Conservation (phyloP, 2,888 invertebrate species). For the Coelogynopora nodosa region DNA sequence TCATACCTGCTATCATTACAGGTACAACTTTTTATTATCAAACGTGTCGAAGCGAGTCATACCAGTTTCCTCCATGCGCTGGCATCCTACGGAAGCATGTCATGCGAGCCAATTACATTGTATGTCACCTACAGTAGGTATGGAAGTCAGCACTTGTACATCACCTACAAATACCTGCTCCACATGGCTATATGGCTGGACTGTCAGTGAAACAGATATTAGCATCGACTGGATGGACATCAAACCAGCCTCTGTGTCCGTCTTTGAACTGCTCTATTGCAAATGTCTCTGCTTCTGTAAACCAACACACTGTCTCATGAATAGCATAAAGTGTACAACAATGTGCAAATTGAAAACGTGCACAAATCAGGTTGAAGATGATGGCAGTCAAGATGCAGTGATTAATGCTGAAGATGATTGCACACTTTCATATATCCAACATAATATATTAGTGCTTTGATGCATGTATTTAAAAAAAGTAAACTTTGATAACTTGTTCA, state of each 20-base stretch:
- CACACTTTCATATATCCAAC: neutral
- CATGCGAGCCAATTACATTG: constrained; percentile 21
- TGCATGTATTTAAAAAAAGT: neutral
- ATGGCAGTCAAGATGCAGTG: neutral
- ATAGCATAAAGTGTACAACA: neutral
- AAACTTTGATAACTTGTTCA: neutral
- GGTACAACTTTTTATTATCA: neutral
- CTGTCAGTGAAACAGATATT: neutral
- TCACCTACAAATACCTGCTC: neutral
- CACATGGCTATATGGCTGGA: constrained; percentile 20
- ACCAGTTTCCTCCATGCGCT: neutral
- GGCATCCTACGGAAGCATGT: neutral
- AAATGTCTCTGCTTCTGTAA: neutral
- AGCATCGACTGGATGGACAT: neutral
- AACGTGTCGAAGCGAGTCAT: neutral
- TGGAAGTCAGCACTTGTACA: neutral
- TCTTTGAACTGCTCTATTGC: neutral
- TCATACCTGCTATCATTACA: no score
- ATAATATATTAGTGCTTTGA: neutral
- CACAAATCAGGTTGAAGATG: neutral
- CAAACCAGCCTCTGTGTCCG: neutral
- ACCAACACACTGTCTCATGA: neutral
- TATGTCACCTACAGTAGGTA: constrained; percentile 19
- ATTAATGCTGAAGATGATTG: neutral
- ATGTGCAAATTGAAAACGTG: neutral